Percentiles rank a stretch among this genome's conserved stretches.
Conservation (phyloP, 2,113 vertebrate genomes). For the Cyprinodon variegatus region DNA sequence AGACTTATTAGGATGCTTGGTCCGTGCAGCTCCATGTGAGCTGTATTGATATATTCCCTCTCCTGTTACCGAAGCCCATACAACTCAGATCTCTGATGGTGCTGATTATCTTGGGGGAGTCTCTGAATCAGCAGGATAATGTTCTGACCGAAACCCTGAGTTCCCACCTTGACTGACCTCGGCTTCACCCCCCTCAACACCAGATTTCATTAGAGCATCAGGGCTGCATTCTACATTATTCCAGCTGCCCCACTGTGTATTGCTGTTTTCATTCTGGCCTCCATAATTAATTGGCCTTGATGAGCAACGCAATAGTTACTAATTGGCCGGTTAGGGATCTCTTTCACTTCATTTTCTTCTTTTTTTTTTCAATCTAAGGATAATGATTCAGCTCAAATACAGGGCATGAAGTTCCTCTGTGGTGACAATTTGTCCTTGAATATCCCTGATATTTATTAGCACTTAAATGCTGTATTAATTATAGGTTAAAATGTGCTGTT, state of each 20-base stretch:
- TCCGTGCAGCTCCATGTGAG: conserved; percentile 23
- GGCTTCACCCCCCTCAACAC: conserved; percentile 43
- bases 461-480: neutral
- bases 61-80: conserved; percentile 25
- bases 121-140: conserved; percentile 50
- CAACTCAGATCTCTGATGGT: conserved; percentile 27
- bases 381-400: conserved; percentile 45
- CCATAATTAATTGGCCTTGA: conserved; percentile 71
- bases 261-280: conserved; percentile 57
- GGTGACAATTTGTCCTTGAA: neutral
- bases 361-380: conserved; percentile 30
- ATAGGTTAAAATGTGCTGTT: neutral
- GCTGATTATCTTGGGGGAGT: conserved; percentile 44
- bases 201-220: conserved; percentile 33
- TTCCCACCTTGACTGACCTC: conserved; percentile 57
- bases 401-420: conserved; percentile 4
- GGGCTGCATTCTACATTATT: conserved; percentile 20
- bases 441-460: conserved; percentile 32
- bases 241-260: conserved; percentile 33
- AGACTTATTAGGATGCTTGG: conserved; percentile 42
- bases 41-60: conserved; percentile 34
- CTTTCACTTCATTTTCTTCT: conserved; percentile 36
- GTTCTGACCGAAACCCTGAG: conserved; percentile 23
- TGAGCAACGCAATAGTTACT: conserved; percentile 58
- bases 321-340: conserved; percentile 70